These are phyloP conservation scores for Dryomyza anilis DNA, from an alignment of 2,888 invertebrate genomes.

Conservation along the genomic window DNA sequence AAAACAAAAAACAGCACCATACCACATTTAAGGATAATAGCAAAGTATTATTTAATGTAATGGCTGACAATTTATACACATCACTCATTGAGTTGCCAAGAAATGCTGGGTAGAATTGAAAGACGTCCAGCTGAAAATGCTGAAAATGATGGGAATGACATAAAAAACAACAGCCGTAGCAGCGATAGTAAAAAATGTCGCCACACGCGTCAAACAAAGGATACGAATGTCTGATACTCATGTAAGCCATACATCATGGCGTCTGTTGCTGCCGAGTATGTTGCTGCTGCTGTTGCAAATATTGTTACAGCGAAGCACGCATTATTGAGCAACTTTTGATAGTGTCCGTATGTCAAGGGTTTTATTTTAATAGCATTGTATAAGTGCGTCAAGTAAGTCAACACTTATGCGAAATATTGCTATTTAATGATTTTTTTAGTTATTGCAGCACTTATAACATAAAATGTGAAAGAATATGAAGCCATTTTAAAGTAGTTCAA, in stretches of 20 bases:
- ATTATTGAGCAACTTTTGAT: too few species aligned
- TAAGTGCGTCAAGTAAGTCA: too few species aligned
- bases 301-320: too few species aligned
- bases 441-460: too few species aligned
- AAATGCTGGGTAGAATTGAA: not conserved
- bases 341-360: too few species aligned
- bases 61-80: slow-evolving; percentile 45
- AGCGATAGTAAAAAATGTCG: not conserved
- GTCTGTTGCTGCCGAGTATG: slow-evolving; percentile 18
- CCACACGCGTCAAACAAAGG: slow-evolving; percentile 14
- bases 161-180: not conserved
- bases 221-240: slow-evolving; percentile 43
- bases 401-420: too few species aligned
- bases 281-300: slow-evolving; percentile 6
- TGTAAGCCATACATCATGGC: slow-evolving; percentile 44
- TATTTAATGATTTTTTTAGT: too few species aligned
- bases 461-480: too few species aligned
- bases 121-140: not conserved
- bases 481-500: too few species aligned
- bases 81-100: slow-evolving; percentile 36
- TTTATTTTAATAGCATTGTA: too few species aligned
- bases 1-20: not conserved
- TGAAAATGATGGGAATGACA: not conserved
- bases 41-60: slow-evolving; percentile 45
- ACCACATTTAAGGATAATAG: slow-evolving; percentile 31